Evolutionary conservation across 92 coral and sea anemone species (phyloP).

Genomic region (Porites cylindrica): DNA sequence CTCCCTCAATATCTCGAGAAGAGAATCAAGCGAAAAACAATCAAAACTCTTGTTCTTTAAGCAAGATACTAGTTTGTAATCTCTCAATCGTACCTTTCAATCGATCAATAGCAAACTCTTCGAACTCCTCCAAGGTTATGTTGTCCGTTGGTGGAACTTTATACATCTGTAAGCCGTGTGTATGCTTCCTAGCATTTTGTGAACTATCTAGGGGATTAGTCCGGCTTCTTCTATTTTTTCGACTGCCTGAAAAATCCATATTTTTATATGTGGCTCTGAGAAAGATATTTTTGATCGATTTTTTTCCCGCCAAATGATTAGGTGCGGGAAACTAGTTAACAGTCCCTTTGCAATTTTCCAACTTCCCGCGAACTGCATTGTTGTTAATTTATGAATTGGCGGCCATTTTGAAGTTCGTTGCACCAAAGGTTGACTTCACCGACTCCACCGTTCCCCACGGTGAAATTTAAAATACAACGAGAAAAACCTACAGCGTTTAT

Average conservation of each 20-base stretch:
- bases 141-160: constrained; percentile 90
- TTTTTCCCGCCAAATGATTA: constrained; percentile 46
- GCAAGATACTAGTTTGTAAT: too few species aligned
- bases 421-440: not conserved
- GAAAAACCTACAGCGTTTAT: too few species aligned
- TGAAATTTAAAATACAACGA: not conserved
- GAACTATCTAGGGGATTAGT: constrained; percentile 14
- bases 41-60: not conserved
- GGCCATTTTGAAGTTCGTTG: constrained; percentile 63
- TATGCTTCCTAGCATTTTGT: constrained; percentile 42
- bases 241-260: constrained; percentile 50
- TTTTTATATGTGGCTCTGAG: not conserved
- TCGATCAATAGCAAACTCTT: constrained; percentile 90
- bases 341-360: constrained; percentile 5
- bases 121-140: constrained; percentile 95
- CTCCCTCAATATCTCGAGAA: too few species aligned
- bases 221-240: constrained; percentile 30
- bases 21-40: not conserved
- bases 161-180: constrained; percentile 89
- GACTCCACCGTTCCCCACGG: not conserved
- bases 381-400: constrained; percentile 27
- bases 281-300: not conserved
- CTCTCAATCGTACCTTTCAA: constrained; percentile 77
- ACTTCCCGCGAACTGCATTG: constrained; percentile 18
- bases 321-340: not conserved